Evolutionary conservation across 2,888 invertebrate species (phyloP).

Genomic region (Sinohyriopsis cumingii): DNA sequence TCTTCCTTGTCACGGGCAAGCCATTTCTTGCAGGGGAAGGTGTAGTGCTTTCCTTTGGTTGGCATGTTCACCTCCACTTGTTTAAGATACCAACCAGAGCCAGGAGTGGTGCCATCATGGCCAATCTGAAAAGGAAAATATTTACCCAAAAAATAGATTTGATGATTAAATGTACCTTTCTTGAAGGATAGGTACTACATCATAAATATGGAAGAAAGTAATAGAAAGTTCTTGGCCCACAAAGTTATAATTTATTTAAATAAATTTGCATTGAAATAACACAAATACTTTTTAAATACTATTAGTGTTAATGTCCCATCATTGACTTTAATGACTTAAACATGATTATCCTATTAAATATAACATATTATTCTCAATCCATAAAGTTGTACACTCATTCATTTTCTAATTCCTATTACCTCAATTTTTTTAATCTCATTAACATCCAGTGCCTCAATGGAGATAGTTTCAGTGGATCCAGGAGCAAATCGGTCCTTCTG

Average conservation of each 20-base stretch:
- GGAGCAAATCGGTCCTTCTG: slow-evolving; percentile 66
- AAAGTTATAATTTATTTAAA: too few species aligned
- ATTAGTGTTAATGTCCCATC: too few species aligned
- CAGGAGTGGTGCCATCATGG: slow-evolving; percentile 69
- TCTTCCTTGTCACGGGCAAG: slow-evolving; percentile 69
- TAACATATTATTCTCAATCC: too few species aligned
- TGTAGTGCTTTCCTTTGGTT: slow-evolving; percentile 69
- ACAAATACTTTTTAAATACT: too few species aligned
- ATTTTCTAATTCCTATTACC: slow-evolving; percentile 41
- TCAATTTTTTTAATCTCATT: slow-evolving; percentile 68
- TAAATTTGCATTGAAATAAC: too few species aligned
- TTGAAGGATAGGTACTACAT: neutral
- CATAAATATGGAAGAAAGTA: neutral
- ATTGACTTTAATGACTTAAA: too few species aligned
- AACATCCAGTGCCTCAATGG: slow-evolving; percentile 69
- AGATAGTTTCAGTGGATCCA: slow-evolving; percentile 69
- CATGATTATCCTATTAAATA: too few species aligned
- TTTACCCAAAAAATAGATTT: neutral
- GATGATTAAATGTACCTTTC: neutral
- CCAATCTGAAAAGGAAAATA: slow-evolving; percentile 56
- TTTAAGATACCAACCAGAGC: slow-evolving; percentile 70
- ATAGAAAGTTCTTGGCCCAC: neutral
- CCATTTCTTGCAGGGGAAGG: slow-evolving; percentile 70
- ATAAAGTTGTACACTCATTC: too few species aligned
- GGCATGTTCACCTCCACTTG: slow-evolving; percentile 69